These are phyloP conservation scores for Crotalus horridus DNA, from an alignment of 2,113 vertebrate species.

Conservation along the genomic window DNA sequence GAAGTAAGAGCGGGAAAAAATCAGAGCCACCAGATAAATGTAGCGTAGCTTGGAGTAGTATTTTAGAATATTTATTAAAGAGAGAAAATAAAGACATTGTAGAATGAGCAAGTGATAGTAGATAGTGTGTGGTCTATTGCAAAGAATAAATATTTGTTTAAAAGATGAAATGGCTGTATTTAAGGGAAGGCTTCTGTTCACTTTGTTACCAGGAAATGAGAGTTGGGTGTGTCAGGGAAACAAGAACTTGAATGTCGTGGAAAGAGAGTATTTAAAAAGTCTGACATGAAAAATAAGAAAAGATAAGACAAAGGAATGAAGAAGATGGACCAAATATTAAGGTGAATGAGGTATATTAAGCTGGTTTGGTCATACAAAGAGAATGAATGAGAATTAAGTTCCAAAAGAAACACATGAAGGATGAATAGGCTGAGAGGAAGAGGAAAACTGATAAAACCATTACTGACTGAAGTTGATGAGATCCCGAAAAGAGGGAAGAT, in stretches of 20 bases:
- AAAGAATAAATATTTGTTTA: background rate
- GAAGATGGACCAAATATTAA: background rate
- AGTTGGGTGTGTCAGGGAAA: background rate
- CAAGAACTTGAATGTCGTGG: background rate
- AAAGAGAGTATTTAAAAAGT: background rate
- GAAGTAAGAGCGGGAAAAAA: background rate
- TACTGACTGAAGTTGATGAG: background rate
- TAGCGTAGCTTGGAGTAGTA: background rate
- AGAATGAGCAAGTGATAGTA: background rate
- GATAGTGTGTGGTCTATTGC: background rate
- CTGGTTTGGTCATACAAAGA: background rate
- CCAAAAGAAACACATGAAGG: background rate
- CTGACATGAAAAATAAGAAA: background rate
- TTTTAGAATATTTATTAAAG: background rate
- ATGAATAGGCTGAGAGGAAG: background rate
- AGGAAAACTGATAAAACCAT: background rate
- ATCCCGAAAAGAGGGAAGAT: background rate
- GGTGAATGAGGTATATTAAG: background rate
- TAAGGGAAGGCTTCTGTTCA: background rate
- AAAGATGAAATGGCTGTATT: background rate
- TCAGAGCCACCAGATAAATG: background rate
- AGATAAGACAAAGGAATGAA: background rate
- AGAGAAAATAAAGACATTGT: background rate
- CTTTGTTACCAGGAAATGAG: background rate
- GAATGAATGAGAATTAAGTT: background rate